Evolutionary conservation across 2,113 vertebrate species (phyloP).

Genomic region (Myotis yumanensis): DNA sequence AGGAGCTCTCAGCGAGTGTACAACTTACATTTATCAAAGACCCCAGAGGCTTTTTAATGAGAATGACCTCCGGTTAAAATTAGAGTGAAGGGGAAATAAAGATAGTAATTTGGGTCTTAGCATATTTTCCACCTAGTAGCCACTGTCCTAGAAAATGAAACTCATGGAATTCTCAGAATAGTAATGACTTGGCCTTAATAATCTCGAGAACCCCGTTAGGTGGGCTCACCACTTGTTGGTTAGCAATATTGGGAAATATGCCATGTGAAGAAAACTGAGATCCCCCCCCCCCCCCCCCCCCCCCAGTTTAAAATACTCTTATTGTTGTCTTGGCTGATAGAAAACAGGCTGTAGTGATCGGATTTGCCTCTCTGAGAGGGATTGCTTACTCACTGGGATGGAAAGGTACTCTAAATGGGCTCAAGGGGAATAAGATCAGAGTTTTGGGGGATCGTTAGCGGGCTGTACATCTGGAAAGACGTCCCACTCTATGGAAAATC

Average conservation of each 20-base stretch:
- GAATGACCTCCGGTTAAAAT: constrained; percentile 71
- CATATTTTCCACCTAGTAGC: constrained; percentile 65
- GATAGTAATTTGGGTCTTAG: constrained; percentile 62
- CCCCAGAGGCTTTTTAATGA: constrained; percentile 74
- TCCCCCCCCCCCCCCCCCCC: not conserved
- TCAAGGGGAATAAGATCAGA: not conserved
- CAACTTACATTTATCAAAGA: constrained; percentile 65
- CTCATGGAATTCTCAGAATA: constrained; percentile 54
- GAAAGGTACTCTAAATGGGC: not conserved
- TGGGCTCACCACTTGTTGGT: constrained; percentile 52
- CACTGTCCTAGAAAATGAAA: constrained; percentile 66
- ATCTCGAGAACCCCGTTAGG: constrained; percentile 35
- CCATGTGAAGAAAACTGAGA: not conserved
- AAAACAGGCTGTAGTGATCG: constrained; percentile 22
- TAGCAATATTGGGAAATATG: constrained; percentile 47
- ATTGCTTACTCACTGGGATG: not conserved
- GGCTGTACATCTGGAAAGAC: not conserved
- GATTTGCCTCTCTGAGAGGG: constrained; percentile 4
- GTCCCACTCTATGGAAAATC: not conserved
- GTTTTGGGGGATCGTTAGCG: not conserved
- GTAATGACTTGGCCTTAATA: constrained; percentile 43
- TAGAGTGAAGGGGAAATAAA: constrained; percentile 66
- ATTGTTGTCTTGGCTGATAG: constrained; percentile 9
- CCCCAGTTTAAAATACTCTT: not conserved
- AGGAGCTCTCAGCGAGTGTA: constrained; percentile 67